These are phyloP conservation scores for Macrocentrus cingulum DNA, from an alignment of 1,140 invertebrate genomes.

Conservation along the genomic window DNA sequence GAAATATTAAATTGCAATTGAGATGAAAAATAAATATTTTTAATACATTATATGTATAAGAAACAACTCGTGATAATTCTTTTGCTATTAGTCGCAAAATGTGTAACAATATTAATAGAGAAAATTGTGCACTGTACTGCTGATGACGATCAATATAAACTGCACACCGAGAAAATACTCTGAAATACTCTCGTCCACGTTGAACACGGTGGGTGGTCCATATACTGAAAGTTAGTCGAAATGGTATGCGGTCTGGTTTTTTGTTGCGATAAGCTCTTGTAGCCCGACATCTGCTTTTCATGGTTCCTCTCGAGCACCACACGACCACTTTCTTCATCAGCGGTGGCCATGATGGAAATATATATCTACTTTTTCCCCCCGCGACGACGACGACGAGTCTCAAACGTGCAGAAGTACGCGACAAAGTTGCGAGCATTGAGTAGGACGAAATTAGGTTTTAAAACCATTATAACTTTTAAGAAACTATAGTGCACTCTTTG, in stretches of 20 bases:
- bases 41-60: too few relatives aligned
- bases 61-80: too few relatives aligned
- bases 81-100: too few relatives aligned
- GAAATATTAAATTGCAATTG: too few relatives aligned
- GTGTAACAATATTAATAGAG: too few relatives aligned
- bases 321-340: background rate
- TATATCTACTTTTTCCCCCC: background rate
- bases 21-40: too few relatives aligned
- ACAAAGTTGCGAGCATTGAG: too few relatives aligned
- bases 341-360: constrained; percentile 3
- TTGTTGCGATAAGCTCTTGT: background rate
- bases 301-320: background rate
- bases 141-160: too few relatives aligned
- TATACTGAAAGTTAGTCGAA: background rate
- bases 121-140: too few relatives aligned
- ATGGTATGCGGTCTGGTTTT: background rate
- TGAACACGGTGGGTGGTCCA: background rate
- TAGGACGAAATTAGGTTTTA: constrained; percentile 5
- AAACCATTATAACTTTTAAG: constrained; percentile 9
- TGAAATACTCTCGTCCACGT: background rate
- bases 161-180: constrained; percentile 1
- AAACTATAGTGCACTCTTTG: background rate
- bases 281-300: background rate
- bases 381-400: background rate
- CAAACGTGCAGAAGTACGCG: too few relatives aligned